Base-by-base conservation (phyloP, 2,797 vertebrate species). In the Sebastes cheni region DNA sequence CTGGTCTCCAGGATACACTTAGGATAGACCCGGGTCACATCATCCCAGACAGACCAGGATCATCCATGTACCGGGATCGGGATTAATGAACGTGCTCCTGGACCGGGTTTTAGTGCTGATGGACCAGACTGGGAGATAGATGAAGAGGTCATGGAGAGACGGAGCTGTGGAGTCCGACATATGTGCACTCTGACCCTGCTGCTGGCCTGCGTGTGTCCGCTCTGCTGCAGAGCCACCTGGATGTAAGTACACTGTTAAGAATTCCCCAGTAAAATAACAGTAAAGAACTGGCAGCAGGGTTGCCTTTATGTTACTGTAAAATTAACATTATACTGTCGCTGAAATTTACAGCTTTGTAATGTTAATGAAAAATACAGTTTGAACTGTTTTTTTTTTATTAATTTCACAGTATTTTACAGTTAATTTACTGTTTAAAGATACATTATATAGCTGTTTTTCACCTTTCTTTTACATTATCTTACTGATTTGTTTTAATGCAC, bases 191-290 rank as follows among this genome's bases (percentile, higher is more conserved):
- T 97, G 89, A 93, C 94, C 65, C 93, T 97, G 25, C 89, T 91
- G 79, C 91, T 98, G 84, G 86, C 96, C 39, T 94, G 90, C 32
- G 88, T 95, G 54, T 93, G 95, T 58, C 97, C 97, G 75, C 86
- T 91, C 67, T 86, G 95, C 84, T 95, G 95, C 82, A 92, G 93
- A 12, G 96, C 94, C 90, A 96, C 93, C 89, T 99, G 98, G 98
- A 97, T 97, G 98, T 99, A 90, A 97, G 98, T 36, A 5, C 34
- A 36, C 34, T 13, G 34, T 13, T 13, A 36, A 36, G 34, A 36
- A 36, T 36, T 36, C 4, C 34, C 34, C 34, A 36, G 34, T 36
- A 36, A 36, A 36, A 36, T 36, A 36, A 36, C 4, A 36, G 11
- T 36, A 36, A 36, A 36, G 34, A 36, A 13, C 34, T 5, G 11